phyloP scores from a whole-genome alignment of 2,797 vertebrate species.

The Bucorvus abyssinicus region DNA sequence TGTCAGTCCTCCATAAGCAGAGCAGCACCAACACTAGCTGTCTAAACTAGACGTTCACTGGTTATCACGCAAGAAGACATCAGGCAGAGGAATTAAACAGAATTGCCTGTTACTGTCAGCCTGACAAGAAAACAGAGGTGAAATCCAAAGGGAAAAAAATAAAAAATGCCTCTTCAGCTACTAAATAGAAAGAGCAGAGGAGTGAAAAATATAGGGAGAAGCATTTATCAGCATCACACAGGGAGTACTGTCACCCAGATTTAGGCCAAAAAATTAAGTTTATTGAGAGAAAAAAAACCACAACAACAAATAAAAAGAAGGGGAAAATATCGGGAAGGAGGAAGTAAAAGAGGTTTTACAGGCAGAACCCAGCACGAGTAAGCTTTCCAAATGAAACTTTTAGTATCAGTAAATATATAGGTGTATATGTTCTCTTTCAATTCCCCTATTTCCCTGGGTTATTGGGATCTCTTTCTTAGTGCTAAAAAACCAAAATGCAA shows the following conservation, averaged over 20 bases:
- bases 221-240: not conserved
- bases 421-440: not conserved
- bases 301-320: not conserved
- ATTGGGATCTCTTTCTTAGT: not conserved
- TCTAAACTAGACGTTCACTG: not conserved
- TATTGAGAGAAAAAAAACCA: not conserved
- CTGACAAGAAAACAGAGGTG: not conserved
- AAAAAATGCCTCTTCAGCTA: not conserved
- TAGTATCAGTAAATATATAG: not conserved
- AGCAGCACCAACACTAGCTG: not conserved
- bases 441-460: not conserved
- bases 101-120: not conserved
- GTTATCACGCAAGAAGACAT: not conserved
- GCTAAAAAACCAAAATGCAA: not conserved
- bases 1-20: not conserved
- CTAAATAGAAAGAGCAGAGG: not conserved
- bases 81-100: not conserved
- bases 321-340: not conserved
- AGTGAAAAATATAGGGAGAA: not conserved
- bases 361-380: not conserved
- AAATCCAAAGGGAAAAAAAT: not conserved
- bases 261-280: not conserved
- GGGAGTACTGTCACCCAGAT: not conserved
- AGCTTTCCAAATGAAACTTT: not conserved
- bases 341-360: conserved; percentile 1